phyloP scores from a whole-genome alignment of 1,140 invertebrate species.

The Tetragnatha versicolor region DNA sequence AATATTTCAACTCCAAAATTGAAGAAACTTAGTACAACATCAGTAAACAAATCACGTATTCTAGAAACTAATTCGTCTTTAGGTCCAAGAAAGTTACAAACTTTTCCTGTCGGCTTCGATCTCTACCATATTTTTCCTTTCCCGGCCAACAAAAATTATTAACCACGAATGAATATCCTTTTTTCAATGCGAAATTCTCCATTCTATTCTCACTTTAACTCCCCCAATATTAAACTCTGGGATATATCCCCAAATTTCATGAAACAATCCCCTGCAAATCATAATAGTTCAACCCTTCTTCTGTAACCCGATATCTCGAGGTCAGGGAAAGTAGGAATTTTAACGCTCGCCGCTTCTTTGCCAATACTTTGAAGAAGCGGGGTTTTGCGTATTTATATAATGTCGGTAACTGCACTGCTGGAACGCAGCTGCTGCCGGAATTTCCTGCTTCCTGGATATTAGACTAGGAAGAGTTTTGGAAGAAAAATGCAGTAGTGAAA shows the following conservation, averaged over 20 bases:
- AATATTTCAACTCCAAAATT: no score
- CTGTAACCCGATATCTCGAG: slow-evolving; percentile 22
- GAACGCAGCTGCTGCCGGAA: slow-evolving; percentile 30
- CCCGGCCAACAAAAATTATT: no score
- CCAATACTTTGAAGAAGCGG: slow-evolving; percentile 19
- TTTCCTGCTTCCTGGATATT: slow-evolving; percentile 37
- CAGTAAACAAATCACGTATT: no score
- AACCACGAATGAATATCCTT: no score
- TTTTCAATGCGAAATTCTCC: no score
- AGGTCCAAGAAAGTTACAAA: no score
- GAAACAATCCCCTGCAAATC: slow-evolving; percentile 28
- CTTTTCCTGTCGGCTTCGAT: no score
- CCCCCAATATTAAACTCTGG: neutral
- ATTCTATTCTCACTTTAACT: no score
- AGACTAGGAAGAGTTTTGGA: slow-evolving; percentile 17
- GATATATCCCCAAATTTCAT: slow-evolving; percentile 6
- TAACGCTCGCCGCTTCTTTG: neutral
- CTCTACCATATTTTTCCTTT: no score
- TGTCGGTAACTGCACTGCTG: slow-evolving; percentile 1
- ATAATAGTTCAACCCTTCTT: neutral
- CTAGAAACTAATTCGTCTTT: no score
- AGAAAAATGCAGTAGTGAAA: slow-evolving; percentile 31
- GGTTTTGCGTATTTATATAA: slow-evolving; percentile 27
- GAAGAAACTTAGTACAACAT: no score
- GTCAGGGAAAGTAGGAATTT: neutral